Evolutionary conservation across 2,797 vertebrate genomes (phyloP).

Genomic region (Liasis olivaceus): DNA sequence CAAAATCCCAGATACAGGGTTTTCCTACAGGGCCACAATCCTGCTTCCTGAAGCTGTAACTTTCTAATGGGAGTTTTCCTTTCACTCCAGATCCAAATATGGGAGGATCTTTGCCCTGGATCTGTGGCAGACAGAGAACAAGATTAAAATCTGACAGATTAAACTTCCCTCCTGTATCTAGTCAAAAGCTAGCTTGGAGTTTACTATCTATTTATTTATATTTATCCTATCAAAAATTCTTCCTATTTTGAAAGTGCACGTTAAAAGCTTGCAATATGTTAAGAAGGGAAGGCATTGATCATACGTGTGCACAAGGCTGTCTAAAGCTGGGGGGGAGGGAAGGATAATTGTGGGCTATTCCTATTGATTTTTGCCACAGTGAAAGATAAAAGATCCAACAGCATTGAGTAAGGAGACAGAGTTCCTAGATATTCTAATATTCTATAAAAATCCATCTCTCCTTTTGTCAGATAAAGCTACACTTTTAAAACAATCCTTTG

Average conservation of each 20-base stretch:
- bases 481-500: conserved; percentile 39
- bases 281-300: neutral
- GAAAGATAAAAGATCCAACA: conserved; percentile 17
- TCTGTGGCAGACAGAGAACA: neutral
- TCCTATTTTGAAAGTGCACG: neutral
- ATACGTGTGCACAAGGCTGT: neutral
- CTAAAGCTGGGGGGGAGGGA: neutral
- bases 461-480: conserved; percentile 4
- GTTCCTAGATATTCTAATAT: neutral
- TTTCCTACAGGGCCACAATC: no score
- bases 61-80: no score
- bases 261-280: neutral
- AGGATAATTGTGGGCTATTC: conserved; percentile 4
- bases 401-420: neutral
- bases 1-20: no score
- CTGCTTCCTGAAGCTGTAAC: no score
- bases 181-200: neutral
- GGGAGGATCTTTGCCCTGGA: neutral
- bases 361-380: neutral
- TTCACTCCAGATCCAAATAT: no score
- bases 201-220: neutral
- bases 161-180: neutral
- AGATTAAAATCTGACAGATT: neutral
- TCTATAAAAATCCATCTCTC: conserved; percentile 33
- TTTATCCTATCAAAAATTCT: neutral